These are phyloP conservation scores for Norana najaformis DNA, from an alignment of 2,888 invertebrate species.

Conservation along the genomic window DNA sequence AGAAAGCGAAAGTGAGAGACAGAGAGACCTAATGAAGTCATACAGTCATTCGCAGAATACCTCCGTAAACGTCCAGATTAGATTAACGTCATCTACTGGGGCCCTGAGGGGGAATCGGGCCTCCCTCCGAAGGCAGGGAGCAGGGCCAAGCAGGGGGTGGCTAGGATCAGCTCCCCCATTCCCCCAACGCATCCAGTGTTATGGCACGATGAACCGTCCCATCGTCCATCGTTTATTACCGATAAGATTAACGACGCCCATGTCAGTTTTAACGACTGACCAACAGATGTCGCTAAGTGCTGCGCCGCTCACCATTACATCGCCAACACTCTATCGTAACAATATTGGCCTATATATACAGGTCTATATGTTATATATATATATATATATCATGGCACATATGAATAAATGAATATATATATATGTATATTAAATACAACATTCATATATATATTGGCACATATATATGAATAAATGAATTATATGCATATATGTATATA, in stretches of 20 bases:
- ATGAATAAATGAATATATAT: no score
- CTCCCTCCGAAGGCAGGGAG: background rate
- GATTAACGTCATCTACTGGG: background rate
- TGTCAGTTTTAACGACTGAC: slow-evolving; percentile 21
- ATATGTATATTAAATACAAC: no score
- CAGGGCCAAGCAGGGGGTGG: background rate
- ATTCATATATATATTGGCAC: no score
- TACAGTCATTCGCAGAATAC: background rate
- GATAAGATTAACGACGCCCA: background rate
- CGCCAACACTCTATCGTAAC: background rate
- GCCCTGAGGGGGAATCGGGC: background rate
- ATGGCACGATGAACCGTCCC: background rate
- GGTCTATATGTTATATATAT: no score
- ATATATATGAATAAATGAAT: no score
- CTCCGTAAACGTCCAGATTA: background rate
- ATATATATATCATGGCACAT: background rate
- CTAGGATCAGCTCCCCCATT: background rate
- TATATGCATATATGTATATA: no score
- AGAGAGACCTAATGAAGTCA: background rate
- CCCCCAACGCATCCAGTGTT: background rate
- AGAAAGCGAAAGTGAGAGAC: background rate
- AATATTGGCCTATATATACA: no score
- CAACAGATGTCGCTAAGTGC: slow-evolving; percentile 13
- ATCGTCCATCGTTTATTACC: background rate
- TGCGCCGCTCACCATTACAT: background rate